Conservation (phyloP, 2,888 invertebrate genomes). For the Nasonia oneida region DNA sequence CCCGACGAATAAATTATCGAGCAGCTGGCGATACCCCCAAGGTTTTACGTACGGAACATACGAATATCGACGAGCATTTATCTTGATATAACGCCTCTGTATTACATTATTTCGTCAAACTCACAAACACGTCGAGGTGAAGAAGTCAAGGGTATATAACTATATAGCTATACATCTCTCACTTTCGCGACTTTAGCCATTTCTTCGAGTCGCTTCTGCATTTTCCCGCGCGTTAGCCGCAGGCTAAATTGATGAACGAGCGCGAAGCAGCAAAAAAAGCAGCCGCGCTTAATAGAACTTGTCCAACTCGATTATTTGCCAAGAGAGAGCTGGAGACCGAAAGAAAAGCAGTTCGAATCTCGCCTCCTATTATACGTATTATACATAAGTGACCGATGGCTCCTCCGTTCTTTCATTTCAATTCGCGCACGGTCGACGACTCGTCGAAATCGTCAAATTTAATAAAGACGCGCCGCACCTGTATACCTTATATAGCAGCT, state of each 20-base stretch:
- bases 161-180: not conserved
- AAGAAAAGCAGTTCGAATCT: slow-evolving; percentile 51
- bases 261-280: slow-evolving; percentile 64
- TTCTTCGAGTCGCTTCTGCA: slow-evolving; percentile 36
- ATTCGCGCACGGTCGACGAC: not conserved
- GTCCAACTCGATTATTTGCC: slow-evolving; percentile 76
- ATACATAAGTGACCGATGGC: slow-evolving; percentile 61
- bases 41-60: no score
- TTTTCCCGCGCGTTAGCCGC: slow-evolving; percentile 64
- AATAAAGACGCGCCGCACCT: not conserved
- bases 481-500: not conserved
- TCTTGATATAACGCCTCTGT: not conserved
- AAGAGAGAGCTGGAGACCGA: not conserved
- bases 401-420: slow-evolving; percentile 24
- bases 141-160: not conserved
- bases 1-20: not conserved
- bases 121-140: not conserved
- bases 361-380: slow-evolving; percentile 18
- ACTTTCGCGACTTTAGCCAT: not conserved
- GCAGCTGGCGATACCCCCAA: not conserved
- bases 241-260: slow-evolving; percentile 76
- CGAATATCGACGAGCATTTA: not conserved
- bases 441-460: not conserved
- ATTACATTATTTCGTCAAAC: not conserved
- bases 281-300: slow-evolving; percentile 76